Base-by-base conservation (phyloP, 1,140 invertebrate genomes). In the Dreissena polymorpha region DNA sequence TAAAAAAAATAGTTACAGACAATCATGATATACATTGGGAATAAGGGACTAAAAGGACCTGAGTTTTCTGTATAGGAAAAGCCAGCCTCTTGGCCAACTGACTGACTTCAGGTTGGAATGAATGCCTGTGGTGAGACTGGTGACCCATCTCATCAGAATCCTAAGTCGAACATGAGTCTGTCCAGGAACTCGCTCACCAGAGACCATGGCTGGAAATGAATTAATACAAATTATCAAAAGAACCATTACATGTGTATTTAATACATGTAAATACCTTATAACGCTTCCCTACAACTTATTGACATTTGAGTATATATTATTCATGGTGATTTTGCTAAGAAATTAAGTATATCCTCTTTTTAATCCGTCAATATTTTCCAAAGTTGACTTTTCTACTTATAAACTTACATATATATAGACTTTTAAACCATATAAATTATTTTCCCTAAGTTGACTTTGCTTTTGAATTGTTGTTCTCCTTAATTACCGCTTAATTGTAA, bases 171-270 rank as follows among this genome's bases (percentile, higher is more conserved):
- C 53, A 80, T 18, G 6, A 18, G n/a, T 8, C 78, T 53, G 21
- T 80, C 68, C 27, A 72, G 0, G 21, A 72, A 80, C n/a, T 60
- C 69, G 6, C 53, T 63, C 27, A 72, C 57, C n/a, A 80, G 29
- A 29, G 55, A 70, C 78, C 78, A 80, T 51, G 69, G 3, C 78
- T 80, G 78, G n/a, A 79, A 79, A 10, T 16, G 12, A 39, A 39
- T 39, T 2, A 39, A 39, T 8, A 39, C 8, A 64, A 64, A 71
- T 21, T 63, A 53, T 51, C 29, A 39, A 51, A 10, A 49, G 0
- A n/a, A n/a, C n/a, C n/a, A n/a, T n/a, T n/a, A n/a, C 18, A 12
- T 13, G 39, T 29, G n/a, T 39, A 0, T 50, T 12, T 49, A 57
- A 29, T 10, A 18, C 60, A 18, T 60, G n/a, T n/a, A 55, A 55